These are phyloP conservation scores for Sebastes kiyomatsui DNA, from an alignment of 2,797 vertebrate genomes.

Conservation along the genomic window DNA sequence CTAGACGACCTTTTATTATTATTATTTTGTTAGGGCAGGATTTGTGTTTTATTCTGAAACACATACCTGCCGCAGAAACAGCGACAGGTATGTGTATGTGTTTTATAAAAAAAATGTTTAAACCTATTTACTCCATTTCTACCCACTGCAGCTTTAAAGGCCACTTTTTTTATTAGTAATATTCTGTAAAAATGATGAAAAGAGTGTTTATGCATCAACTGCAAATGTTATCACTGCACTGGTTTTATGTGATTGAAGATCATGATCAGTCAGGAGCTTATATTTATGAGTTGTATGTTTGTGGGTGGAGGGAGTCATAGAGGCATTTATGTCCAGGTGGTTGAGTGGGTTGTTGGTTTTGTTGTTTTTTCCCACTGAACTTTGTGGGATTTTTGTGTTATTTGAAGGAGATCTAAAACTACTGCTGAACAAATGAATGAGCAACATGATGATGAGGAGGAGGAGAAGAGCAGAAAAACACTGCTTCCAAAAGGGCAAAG, in stretches of 20 bases:
- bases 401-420: conserved; percentile 15
- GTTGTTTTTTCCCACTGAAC: conserved; percentile 6
- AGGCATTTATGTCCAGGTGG: conserved; percentile 34
- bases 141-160: background rate
- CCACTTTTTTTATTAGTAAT: background rate
- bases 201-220: background rate
- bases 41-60: conserved; percentile 41
- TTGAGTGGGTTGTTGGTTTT: conserved; percentile 21
- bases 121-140: too few relatives aligned
- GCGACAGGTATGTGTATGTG: conserved; percentile 61
- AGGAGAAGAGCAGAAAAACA: background rate
- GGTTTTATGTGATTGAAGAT: conserved; percentile 16
- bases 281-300: background rate
- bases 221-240: background rate
- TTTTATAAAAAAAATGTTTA: too few relatives aligned
- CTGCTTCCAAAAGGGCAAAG: conserved; percentile 53
- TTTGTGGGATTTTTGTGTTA: conserved; percentile 8
- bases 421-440: conserved; percentile 43
- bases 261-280: conserved; percentile 8
- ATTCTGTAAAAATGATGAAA: background rate
- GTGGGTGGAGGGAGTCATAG: conserved; percentile 24
- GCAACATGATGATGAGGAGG: conserved; percentile 1
- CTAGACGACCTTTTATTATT: background rate
- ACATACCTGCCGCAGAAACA: conserved; percentile 76
- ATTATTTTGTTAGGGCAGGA: background rate